A percentile compares a stretch with the other conserved stretches of the same genome.
phyloP scores from a whole-genome alignment of 2,113 vertebrate species.

The Pollachius pollachius region DNA sequence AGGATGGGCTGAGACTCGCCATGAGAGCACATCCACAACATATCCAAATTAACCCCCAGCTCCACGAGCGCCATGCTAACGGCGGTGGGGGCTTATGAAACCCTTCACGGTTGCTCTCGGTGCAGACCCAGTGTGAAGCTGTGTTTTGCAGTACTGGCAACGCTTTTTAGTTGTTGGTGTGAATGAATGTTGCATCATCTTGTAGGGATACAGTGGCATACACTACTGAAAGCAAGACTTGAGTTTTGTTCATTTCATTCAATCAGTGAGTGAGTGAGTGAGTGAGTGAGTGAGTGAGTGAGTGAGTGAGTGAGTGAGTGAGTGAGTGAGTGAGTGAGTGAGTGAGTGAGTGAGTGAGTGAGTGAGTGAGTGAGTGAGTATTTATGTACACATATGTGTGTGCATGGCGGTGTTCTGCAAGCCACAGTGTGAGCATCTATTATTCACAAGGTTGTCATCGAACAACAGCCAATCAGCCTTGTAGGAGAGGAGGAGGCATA shows the following conservation, averaged over 20 bases:
- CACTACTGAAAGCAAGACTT: too few relatives aligned
- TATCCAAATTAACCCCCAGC: too few relatives aligned
- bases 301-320: background rate
- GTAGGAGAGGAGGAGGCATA: constrained; percentile 2
- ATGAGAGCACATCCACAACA: background rate
- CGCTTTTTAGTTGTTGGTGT: too few relatives aligned
- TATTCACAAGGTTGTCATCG: constrained; percentile 50
- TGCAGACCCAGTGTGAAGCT: too few relatives aligned
- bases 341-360: constrained; percentile 5
- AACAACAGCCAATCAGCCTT: constrained; percentile 26
- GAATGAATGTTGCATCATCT: too few relatives aligned
- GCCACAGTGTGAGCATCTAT: constrained; percentile 41
- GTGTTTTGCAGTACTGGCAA: too few relatives aligned
- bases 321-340: background rate
- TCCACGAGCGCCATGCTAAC: too few relatives aligned
- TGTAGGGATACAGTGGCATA: too few relatives aligned
- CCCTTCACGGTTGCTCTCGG: too few relatives aligned
- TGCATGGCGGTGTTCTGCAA: constrained; percentile 19
- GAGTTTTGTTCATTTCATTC: too few relatives aligned
- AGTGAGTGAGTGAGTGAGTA: background rate
- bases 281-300: constrained; percentile 9
- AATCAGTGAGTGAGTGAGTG: background rate
- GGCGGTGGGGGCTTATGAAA: too few relatives aligned
- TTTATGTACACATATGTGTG: background rate
- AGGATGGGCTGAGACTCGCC: constrained; percentile 39